Percentiles rank a stretch among this genome's conserved stretches.
phyloP scores from a whole-genome alignment of 2,797 vertebrate species.

The Vireo griseus region DNA sequence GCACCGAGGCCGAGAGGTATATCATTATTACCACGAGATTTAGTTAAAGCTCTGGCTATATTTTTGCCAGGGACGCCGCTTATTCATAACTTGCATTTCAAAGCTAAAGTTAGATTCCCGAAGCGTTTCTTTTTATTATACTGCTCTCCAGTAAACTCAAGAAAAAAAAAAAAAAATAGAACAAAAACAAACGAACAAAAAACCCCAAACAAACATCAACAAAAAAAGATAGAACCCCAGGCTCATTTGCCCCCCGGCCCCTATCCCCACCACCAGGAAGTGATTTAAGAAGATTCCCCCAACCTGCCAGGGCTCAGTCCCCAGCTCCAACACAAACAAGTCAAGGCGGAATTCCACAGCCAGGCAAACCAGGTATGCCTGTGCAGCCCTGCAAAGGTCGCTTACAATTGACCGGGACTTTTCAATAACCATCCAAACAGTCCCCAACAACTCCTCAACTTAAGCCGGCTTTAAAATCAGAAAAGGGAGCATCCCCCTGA shows the following conservation, averaged over 20 bases:
- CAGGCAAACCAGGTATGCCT: background rate
- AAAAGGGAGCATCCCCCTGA: background rate
- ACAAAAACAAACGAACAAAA: background rate
- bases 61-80: background rate
- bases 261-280: background rate
- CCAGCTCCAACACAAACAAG: background rate
- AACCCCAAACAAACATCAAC: background rate
- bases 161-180: no score
- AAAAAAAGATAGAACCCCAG: background rate
- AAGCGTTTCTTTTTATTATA: background rate
- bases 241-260: background rate
- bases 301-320: background rate
- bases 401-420: background rate
- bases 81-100: conserved; percentile 4
- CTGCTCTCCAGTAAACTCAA: background rate
- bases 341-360: background rate
- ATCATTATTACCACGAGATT: conserved; percentile 12
- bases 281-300: background rate
- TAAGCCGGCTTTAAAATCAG: background rate
- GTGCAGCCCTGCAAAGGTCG: background rate
- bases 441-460: background rate
- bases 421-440: background rate
- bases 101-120: background rate
- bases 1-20: background rate
- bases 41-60: conserved; percentile 13